These are phyloP conservation scores for Galeopterus variegatus DNA, from an alignment of 2,113 vertebrate species.

Conservation along the genomic window DNA sequence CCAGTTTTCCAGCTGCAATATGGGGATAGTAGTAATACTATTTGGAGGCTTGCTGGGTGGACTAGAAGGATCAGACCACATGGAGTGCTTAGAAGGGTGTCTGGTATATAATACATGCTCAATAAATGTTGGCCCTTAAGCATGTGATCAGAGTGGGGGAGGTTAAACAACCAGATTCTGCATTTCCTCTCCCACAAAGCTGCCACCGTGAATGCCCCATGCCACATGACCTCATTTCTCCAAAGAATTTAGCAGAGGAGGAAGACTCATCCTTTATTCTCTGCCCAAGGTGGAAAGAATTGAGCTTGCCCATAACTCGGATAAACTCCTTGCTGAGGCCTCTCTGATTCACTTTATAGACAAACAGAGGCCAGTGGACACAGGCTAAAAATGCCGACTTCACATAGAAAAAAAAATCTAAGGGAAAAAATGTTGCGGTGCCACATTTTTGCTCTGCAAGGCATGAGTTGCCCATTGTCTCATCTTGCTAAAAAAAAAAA, in stretches of 20 bases:
- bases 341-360: background rate
- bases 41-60: background rate
- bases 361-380: background rate
- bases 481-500: slow-evolving; percentile 19
- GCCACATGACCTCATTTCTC: background rate
- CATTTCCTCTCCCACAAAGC: background rate
- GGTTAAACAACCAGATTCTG: background rate
- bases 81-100: background rate
- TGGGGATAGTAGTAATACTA: rapidly evolving
- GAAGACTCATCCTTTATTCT: background rate
- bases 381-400: slow-evolving; percentile 4
- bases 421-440: background rate
- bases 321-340: background rate
- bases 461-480: background rate
- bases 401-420: slow-evolving; percentile 5
- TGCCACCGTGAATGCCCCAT: too few relatives aligned
- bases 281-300: background rate
- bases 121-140: background rate
- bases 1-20: background rate
- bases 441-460: background rate
- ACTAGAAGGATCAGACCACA: background rate
- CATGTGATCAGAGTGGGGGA: too few relatives aligned
- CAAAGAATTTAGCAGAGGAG: background rate
- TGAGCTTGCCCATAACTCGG: background rate
- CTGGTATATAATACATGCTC: background rate